Conservation (phyloP, 2,888 invertebrate species). For the Drosophila lutescens region DNA sequence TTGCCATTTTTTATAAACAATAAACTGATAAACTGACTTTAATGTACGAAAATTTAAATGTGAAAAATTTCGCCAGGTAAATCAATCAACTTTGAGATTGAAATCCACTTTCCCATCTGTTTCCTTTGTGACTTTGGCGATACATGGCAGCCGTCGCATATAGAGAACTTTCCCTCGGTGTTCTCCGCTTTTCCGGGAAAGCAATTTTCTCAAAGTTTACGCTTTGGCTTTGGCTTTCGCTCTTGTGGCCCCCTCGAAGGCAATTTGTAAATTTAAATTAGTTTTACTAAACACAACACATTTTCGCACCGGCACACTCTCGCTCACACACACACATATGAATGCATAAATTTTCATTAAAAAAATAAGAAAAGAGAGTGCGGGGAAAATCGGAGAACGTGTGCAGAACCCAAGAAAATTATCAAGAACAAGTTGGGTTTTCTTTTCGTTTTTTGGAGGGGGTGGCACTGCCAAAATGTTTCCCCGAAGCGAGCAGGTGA, state of each 20-base stretch:
- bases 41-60: slow-evolving; percentile 14
- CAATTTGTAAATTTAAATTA: slow-evolving; percentile 55
- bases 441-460: slow-evolving; percentile 10
- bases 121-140: slow-evolving; percentile 34
- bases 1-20: slow-evolving; percentile 1
- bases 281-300: slow-evolving; percentile 49
- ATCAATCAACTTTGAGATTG: slow-evolving; percentile 43
- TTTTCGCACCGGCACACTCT: slow-evolving; percentile 34
- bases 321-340: slow-evolving; percentile 20
- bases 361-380: slow-evolving; percentile 40
- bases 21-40: slow-evolving; percentile 2
- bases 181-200: slow-evolving; percentile 41
- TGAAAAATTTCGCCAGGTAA: slow-evolving; percentile 24
- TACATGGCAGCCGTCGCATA: slow-evolving; percentile 18
- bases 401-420: slow-evolving; percentile 52
- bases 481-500: slow-evolving; percentile 37
- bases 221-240: slow-evolving; percentile 35
- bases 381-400: slow-evolving; percentile 37
- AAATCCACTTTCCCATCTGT: slow-evolving; percentile 38
- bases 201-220: slow-evolving; percentile 45
- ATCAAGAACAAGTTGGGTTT: slow-evolving; percentile 53
- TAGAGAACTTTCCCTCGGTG: slow-evolving; percentile 25
- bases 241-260: slow-evolving; percentile 26
- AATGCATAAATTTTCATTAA: slow-evolving; percentile 48
- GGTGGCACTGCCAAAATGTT: slow-evolving; percentile 29